A percentile compares a stretch with the other conserved stretches of the same genome.
Evolutionary conservation across 2,113 vertebrate genomes (phyloP).

Genomic region (Nothobranchius kuhntae): DNA sequence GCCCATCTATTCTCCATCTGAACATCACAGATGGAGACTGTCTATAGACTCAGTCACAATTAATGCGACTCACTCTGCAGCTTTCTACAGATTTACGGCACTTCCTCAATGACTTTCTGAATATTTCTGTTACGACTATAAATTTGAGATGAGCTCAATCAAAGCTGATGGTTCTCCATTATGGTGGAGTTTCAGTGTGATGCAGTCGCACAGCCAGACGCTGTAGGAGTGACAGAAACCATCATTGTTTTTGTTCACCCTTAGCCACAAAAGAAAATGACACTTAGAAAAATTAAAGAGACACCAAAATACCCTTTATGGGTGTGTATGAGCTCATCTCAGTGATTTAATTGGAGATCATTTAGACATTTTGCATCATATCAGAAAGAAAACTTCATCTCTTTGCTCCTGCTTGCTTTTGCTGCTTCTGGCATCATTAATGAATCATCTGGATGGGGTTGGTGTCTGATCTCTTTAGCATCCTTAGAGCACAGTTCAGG

Average conservation of each 20-base stretch:
- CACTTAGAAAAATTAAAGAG: too few relatives aligned
- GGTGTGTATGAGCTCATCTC: neutral
- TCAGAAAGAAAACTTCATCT: slow-evolving; percentile 12
- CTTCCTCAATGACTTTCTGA: neutral
- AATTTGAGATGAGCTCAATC: neutral
- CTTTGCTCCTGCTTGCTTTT: slow-evolving; percentile 34
- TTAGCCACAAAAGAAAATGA: too few relatives aligned
- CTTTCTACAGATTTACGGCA: neutral
- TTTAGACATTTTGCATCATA: slow-evolving; percentile 17
- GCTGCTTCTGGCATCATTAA: slow-evolving; percentile 35
- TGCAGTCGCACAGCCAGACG: too few relatives aligned
- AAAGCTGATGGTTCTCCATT: neutral
- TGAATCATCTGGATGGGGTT: slow-evolving; percentile 45
- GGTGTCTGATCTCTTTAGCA: slow-evolving; percentile 41
- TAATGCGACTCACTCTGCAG: neutral
- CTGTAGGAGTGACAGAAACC: too few relatives aligned
- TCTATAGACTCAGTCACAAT: slow-evolving; percentile 1
- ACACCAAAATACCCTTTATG: too few relatives aligned
- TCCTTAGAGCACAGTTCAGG: slow-evolving; percentile 9
- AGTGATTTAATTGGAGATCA: neutral
- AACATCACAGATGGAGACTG: slow-evolving; percentile 28
- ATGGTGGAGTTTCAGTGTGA: too few relatives aligned
- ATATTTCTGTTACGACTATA: neutral
- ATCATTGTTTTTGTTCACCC: too few relatives aligned
- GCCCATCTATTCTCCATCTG: slow-evolving; percentile 27